These are phyloP conservation scores for Mionectes macconnelli DNA, from an alignment of 2,113 vertebrate species.

Conservation along the genomic window DNA sequence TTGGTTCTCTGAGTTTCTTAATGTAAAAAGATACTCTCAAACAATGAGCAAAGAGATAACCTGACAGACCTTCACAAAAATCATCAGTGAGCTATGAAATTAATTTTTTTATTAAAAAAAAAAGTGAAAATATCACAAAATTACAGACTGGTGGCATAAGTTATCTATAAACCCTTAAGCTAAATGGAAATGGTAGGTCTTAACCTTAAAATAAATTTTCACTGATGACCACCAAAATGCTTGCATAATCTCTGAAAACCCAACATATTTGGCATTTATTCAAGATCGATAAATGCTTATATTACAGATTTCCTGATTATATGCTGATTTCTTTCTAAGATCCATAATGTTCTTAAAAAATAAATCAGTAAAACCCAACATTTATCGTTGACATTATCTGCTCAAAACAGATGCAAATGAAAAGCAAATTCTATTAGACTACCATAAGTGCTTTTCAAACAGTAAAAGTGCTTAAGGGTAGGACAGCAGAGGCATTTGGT, in stretches of 20 bases:
- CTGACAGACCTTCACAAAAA: not conserved
- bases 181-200: not conserved
- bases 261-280: not conserved
- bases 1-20: not conserved
- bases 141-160: not conserved
- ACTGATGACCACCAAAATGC: not conserved
- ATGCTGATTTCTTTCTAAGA: constrained; percentile 5
- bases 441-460: not conserved
- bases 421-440: constrained; percentile 2
- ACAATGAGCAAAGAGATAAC: not conserved
- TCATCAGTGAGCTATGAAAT: not conserved
- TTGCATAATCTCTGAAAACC: not conserved
- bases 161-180: not conserved
- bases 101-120: not conserved
- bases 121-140: not conserved
- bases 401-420: constrained; percentile 27
- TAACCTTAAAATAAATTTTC: not conserved
- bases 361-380: not conserved
- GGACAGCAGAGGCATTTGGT: not conserved
- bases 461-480: not conserved
- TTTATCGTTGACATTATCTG: not conserved
- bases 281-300: not conserved
- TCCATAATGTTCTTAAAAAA: constrained; percentile 27
- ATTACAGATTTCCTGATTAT: constrained; percentile 32
- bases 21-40: not conserved